Conservation (phyloP, 2,113 vertebrate genomes). For the Pimephales promelas region DNA sequence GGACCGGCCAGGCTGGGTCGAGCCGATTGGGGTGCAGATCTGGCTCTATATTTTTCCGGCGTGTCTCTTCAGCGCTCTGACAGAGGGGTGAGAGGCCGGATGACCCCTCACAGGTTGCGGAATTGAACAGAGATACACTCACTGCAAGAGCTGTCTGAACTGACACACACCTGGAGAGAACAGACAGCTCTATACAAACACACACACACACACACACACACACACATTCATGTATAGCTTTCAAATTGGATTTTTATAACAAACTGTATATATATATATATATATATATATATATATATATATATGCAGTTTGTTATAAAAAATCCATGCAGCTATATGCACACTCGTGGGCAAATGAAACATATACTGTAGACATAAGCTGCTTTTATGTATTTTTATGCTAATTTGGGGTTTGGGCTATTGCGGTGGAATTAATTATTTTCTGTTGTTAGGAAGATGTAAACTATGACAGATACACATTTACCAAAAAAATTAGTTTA, state of each 20-base stretch:
- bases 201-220: not conserved
- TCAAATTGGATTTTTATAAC: no score
- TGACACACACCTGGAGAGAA: slow-evolving; percentile 26
- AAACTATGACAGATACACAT: not conserved
- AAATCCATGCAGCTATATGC: not conserved
- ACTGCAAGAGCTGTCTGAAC: slow-evolving; percentile 21
- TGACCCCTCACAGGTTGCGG: slow-evolving; percentile 23
- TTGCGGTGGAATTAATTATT: not conserved
- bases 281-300: no score
- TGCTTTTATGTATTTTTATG: not conserved
- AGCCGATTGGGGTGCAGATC: not conserved
- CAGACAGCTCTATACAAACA: slow-evolving; percentile 15
- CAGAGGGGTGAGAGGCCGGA: slow-evolving; percentile 28
- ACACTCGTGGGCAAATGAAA: not conserved
- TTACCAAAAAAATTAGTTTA: not conserved
- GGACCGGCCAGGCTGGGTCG: not conserved
- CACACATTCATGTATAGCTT: not conserved
- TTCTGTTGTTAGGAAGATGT: no score
- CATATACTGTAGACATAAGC: not conserved
- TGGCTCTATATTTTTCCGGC: not conserved
- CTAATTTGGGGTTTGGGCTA: not conserved
- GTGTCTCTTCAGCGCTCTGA: not conserved
- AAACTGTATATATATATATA: no score
- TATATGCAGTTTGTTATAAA: no score
- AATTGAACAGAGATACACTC: slow-evolving; percentile 42